A percentile compares a stretch with the other conserved stretches of the same genome.
Evolutionary conservation across 2,797 vertebrate species (phyloP).

Genomic region (Etheostoma nigrum): DNA sequence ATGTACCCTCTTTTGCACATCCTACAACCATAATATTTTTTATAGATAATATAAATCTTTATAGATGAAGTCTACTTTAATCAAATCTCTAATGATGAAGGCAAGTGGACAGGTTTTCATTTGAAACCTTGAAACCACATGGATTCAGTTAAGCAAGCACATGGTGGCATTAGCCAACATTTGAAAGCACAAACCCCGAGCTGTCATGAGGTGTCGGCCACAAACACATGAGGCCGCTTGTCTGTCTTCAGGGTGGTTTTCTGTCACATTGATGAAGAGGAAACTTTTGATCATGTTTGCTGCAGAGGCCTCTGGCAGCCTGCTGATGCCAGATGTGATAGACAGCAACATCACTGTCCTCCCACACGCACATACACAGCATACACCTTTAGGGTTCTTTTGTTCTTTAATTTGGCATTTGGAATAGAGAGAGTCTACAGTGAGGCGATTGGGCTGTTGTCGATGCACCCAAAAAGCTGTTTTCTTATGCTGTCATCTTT

Average conservation of each 20-base stretch:
- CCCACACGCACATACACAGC: constrained; percentile 35
- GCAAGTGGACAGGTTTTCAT: background rate
- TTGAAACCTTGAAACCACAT: background rate
- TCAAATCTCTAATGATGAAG: background rate
- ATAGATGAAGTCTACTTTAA: background rate
- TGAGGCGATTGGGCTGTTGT: constrained; percentile 26
- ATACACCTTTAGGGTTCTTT: constrained; percentile 47
- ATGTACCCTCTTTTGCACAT: too few relatives aligned
- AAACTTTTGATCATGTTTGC: constrained; percentile 60
- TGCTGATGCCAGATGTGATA: constrained; percentile 69
- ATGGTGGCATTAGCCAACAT: background rate
- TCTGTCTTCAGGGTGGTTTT: constrained; percentile 39
- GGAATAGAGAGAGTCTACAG: constrained; percentile 39
- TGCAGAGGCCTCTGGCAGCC: constrained; percentile 51
- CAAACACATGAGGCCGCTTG: constrained; percentile 32
- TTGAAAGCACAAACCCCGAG: constrained; percentile 10
- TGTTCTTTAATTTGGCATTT: constrained; percentile 61
- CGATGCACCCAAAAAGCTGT: constrained; percentile 6
- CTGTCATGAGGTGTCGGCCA: constrained; percentile 36
- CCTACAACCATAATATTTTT: too few relatives aligned
- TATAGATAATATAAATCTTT: too few relatives aligned
- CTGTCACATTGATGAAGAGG: constrained; percentile 71
- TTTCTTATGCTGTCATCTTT: constrained; percentile 85
- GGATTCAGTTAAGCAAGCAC: background rate
- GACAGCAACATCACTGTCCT: constrained; percentile 58